Evolutionary conservation across 2,888 invertebrate genomes (phyloP), one percentile per base, ranked within the genome.

Genomic region (Plebejus anna): DNA sequence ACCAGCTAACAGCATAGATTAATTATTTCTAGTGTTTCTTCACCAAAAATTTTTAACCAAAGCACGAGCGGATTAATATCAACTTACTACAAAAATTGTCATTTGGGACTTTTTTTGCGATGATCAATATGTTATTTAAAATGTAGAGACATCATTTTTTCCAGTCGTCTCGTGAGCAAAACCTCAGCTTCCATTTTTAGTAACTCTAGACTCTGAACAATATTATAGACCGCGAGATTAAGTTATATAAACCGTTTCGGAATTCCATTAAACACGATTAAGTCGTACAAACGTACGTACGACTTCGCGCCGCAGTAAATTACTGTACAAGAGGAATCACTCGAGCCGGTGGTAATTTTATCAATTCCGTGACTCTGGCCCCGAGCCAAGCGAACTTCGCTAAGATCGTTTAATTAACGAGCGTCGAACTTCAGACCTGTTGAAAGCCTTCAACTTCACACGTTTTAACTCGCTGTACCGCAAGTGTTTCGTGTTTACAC

Each of bases 351-450:
- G 88, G 88, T 86, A 89, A 88, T 91, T 91, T 90, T 89, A 90
- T 91, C 89, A 89, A 91, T 89, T 89, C 86, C 84, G 82, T 82
- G 83, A 81, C 81, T 86, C 86, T 92, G 92, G 92, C 88, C 81
- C 82, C 83, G 82, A 79, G 88, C 92, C 92, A 92, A 88, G 84
- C 86, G 85, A 85, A 86, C 88, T 87, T 84, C 86, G 88, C 90
- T 90, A 89, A 89, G 90, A 91, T 89, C 90, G 90, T 92, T 91
- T 92, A 92, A 93, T 93, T 92, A 92, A 92, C 91, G 91, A 90
- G 83, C 91, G 89, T 88, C 89, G 89, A 92, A 92, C 92, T 92
- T 92, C 89, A 88, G 90, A 92, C 93, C 92, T 93, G 92, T 93
- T 93, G 93, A 93, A 90, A 92, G 88, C 89, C 81, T 85, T 85